phyloP scores from a whole-genome alignment of 2,113 vertebrate genomes.

The Loxodonta africana region DNA sequence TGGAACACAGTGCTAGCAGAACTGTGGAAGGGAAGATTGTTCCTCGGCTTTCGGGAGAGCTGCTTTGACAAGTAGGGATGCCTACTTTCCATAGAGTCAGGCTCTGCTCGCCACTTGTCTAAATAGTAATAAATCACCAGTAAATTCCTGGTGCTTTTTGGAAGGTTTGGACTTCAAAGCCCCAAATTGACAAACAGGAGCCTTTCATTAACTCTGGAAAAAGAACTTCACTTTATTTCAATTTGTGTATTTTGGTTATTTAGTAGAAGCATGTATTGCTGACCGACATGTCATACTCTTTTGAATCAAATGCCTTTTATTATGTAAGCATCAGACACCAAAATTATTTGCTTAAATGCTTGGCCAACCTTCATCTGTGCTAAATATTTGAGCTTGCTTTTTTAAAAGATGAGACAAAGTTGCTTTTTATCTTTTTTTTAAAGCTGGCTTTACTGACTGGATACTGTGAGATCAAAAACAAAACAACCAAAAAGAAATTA shows the following conservation, averaged over 20 bases:
- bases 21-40: neutral
- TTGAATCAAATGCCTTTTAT: constrained; percentile 68
- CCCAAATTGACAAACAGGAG: constrained; percentile 84
- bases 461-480: neutral
- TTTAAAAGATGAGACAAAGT: constrained; percentile 61
- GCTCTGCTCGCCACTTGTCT: constrained; percentile 94
- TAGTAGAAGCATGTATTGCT: constrained; percentile 54
- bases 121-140: constrained; percentile 94
- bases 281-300: constrained; percentile 36
- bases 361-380: constrained; percentile 53
- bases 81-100: constrained; percentile 86
- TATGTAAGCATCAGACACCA: constrained; percentile 40
- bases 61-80: constrained; percentile 79
- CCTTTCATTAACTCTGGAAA: constrained; percentile 83
- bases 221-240: constrained; percentile 79
- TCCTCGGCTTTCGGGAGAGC: neutral
- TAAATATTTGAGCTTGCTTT: constrained; percentile 52
- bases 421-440: neutral
- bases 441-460: constrained; percentile 67
- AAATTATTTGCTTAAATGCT: constrained; percentile 58
- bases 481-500: neutral
- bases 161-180: constrained; percentile 87
- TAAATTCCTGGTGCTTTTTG: constrained; percentile 90
- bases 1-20: neutral
- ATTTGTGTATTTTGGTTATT: constrained; percentile 80